A percentile compares a stretch with the other conserved stretches of the same genome.
Conservation (phyloP, 2,888 invertebrate species). For the Ophion obscuratus region DNA sequence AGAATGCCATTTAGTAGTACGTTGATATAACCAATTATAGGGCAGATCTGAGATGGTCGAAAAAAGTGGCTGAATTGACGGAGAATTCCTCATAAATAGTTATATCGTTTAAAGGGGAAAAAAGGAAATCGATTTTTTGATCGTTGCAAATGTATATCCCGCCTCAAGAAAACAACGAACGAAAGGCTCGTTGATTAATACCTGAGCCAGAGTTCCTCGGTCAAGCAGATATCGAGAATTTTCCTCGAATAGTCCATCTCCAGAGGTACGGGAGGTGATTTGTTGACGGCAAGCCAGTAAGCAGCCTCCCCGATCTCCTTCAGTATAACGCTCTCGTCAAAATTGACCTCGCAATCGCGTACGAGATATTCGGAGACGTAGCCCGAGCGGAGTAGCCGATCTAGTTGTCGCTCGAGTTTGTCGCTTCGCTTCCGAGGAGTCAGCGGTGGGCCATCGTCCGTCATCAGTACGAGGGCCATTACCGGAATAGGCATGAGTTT, state of each 20-base stretch:
- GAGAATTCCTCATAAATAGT: too few relatives aligned
- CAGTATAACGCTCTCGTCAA: slow-evolving; percentile 74
- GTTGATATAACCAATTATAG: too few relatives aligned
- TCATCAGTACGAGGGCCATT: slow-evolving; percentile 74
- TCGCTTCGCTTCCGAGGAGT: slow-evolving; percentile 40
- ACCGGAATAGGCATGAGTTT: slow-evolving; percentile 80
- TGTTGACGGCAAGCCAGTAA: slow-evolving; percentile 80
- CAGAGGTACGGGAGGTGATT: slow-evolving; percentile 76
- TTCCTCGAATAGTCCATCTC: slow-evolving; percentile 78
- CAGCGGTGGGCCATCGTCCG: slow-evolving; percentile 61
- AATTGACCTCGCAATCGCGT: slow-evolving; percentile 75
- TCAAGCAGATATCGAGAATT: slow-evolving; percentile 75
- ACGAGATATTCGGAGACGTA: slow-evolving; percentile 75
- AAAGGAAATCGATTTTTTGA: too few relatives aligned
- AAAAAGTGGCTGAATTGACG: too few relatives aligned
- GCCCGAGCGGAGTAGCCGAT: slow-evolving; percentile 76
- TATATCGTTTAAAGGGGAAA: too few relatives aligned
- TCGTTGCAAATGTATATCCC: too few relatives aligned
- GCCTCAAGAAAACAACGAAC: slow-evolving; percentile 24
- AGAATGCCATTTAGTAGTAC: too few relatives aligned
- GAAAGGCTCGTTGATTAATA: slow-evolving; percentile 55
- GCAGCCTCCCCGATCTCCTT: slow-evolving; percentile 76
- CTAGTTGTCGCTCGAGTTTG: slow-evolving; percentile 70
- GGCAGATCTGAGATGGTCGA: too few relatives aligned
- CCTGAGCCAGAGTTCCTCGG: slow-evolving; percentile 81